Base-by-base conservation (phyloP, 2,888 invertebrate species). In the Euplagia quadripunctaria region DNA sequence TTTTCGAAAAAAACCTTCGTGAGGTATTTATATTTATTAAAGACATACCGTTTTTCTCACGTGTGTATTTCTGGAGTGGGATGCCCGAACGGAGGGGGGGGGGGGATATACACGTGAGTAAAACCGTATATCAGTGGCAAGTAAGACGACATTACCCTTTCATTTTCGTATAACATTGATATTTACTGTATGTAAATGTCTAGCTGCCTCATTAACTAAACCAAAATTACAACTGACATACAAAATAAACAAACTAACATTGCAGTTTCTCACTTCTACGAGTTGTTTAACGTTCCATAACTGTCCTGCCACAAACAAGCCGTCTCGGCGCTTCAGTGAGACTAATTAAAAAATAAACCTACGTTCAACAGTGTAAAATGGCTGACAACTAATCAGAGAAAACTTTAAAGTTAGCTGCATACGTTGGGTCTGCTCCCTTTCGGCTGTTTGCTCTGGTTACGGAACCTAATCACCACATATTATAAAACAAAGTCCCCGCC, bases 301-400 rank as follows among this genome's bases (percentile, higher is more conserved):
- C 58, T 66, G 66, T 71, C 43, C 17, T 71, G 72, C 69, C 78
- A 69, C 71, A 69, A 76, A 71, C 42, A 73, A 55, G 61, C 70
- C 67, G 70, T 73, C 66, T 68, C 73, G 51, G 51, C 68, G 61
- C 66, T 77, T 83, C 79, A 85, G 82, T 85, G 81, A 70, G 51
- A 64, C 71, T 76, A 80, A 84, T 85, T 84, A 84, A 79, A 79
- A 82, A 82, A 78, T 76, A 82, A n/a, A 79, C 69, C 58, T 64
- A 69, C 76, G 73, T 77, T 71, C 66, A 73, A 73, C 70, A 69
- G 64, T 75, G 71, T 73, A 66, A 71, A 74, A 77, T 76, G 74
- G 61, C 70, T 65, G 70, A 64, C 64, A 42, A 64, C 67, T 68
- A 64, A 55, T 12, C 70, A 49, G 16, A 64, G 68, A 51, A 52